Base-by-base conservation (phyloP, 2,888 invertebrate genomes). In the Miltochrista miniata region DNA sequence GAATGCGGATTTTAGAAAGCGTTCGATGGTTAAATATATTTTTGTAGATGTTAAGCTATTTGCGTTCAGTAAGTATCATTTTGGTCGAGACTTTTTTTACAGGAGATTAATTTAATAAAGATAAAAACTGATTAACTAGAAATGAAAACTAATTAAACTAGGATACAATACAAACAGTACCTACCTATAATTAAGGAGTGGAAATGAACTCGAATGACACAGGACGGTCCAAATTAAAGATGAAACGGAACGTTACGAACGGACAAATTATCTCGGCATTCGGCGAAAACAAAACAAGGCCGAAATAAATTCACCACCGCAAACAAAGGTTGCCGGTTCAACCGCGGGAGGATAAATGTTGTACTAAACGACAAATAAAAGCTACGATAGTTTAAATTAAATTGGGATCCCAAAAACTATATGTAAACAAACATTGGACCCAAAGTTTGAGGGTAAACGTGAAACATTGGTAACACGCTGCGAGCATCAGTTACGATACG, bases 361-460 rank as follows among this genome's bases (percentile, higher is more conserved):
- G 76, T 77, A 82, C 84, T 88, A 88, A 90, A 88, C 86, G 90
- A 87, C 87, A 89, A 87, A 87, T 89, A 89, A 89, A 87, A 88
- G 84, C 86, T 58, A 75, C 82, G 76, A 86, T 89, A 87, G 90
- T 90, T 89, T 88, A 88, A 91, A 89, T 89, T 89, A 88, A 91
- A 89, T 89, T 89, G 84, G 82, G 77, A 64, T 67, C 80, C 88
- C 90, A 87, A 88, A 90, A 89, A 89, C 85, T 86, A 80, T 80
- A 81, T 79, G 82, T 83, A 88, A 87, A 88, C 90, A 87, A 86
- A 84, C 84, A 80, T 66, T 59, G 75, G 70, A 72, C 77, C 81
- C 18, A 73, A 75, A 79, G 77, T 79, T 83, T 67, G 53, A 62
- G 75, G 81, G 76, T 69, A 68, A 62, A 74, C 77, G 74, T 80